phyloP scores from a whole-genome alignment of 2,888 invertebrate species.

The Trimorus sp. region DNA sequence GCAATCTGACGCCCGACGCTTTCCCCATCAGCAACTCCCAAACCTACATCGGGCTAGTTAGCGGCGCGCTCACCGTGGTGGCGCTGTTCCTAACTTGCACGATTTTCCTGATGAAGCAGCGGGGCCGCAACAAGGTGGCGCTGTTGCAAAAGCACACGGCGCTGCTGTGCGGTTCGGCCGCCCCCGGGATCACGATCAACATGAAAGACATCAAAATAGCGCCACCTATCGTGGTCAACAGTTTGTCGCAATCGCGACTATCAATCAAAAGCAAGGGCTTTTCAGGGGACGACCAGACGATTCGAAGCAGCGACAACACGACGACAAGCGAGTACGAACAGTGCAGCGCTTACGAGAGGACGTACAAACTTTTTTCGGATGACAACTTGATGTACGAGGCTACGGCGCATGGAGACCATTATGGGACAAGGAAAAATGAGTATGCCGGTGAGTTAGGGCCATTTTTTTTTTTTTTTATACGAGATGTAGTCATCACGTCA shows the following conservation, averaged over 20 bases:
- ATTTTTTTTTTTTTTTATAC: no score
- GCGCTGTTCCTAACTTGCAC: constrained; percentile 86
- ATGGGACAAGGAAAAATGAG: constrained; percentile 83
- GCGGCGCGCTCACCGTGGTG: constrained; percentile 86
- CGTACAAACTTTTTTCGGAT: constrained; percentile 76
- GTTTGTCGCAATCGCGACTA: constrained; percentile 82
- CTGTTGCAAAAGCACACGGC: constrained; percentile 85
- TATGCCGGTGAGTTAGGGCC: constrained; percentile 78
- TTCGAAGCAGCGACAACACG: constrained; percentile 83
- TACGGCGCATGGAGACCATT: constrained; percentile 72
- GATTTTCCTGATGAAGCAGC: constrained; percentile 85
- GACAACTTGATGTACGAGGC: constrained; percentile 71
- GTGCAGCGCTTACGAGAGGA: constrained; percentile 76
- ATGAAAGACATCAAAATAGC: constrained; percentile 85
- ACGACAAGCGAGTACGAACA: constrained; percentile 78
- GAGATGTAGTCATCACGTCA: no score
- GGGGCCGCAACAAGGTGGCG: constrained; percentile 86
- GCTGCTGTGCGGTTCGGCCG: constrained; percentile 83
- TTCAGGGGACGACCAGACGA: constrained; percentile 69
- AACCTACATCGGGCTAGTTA: constrained; percentile 83
- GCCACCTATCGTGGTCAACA: constrained; percentile 84
- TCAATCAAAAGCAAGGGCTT: constrained; percentile 81
- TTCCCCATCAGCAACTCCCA: constrained; percentile 84
- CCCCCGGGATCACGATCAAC: constrained; percentile 84
- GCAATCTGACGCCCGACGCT: constrained; percentile 83